These are phyloP conservation scores for Thecophora atra DNA, from an alignment of 2,888 invertebrate species.

Conservation along the genomic window DNA sequence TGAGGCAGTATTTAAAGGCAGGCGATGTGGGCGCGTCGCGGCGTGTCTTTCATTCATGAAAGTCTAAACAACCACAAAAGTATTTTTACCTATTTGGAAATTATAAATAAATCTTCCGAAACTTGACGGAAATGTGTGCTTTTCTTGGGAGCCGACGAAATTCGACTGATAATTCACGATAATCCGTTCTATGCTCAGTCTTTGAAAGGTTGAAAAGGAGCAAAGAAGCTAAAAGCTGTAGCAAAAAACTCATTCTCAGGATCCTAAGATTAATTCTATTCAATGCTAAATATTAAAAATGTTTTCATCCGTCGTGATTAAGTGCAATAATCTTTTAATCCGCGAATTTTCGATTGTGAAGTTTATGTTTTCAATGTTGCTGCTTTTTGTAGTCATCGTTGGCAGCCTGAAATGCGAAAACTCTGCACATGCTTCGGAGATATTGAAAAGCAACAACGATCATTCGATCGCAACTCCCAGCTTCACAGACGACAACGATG, in stretches of 20 bases:
- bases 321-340: neutral
- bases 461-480: neutral
- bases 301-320: neutral
- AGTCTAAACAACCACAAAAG: neutral
- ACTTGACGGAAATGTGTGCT: neutral
- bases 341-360: neutral
- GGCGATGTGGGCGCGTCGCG: neutral
- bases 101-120: conserved; percentile 5
- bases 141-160: conserved; percentile 1
- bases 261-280: neutral
- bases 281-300: neutral
- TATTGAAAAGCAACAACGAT: neutral
- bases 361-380: conserved; percentile 3
- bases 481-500: neutral
- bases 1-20: neutral
- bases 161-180: neutral
- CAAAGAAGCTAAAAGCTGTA: neutral
- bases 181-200: neutral
- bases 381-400: conserved; percentile 2
- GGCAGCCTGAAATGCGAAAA: neutral
- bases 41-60: conserved; percentile 8
- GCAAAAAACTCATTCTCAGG: neutral
- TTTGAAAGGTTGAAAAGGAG: neutral
- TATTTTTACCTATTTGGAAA: conserved; percentile 17
- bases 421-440: neutral